Conservation (phyloP, 2,888 invertebrate species). For the Endotricha flammealis region DNA sequence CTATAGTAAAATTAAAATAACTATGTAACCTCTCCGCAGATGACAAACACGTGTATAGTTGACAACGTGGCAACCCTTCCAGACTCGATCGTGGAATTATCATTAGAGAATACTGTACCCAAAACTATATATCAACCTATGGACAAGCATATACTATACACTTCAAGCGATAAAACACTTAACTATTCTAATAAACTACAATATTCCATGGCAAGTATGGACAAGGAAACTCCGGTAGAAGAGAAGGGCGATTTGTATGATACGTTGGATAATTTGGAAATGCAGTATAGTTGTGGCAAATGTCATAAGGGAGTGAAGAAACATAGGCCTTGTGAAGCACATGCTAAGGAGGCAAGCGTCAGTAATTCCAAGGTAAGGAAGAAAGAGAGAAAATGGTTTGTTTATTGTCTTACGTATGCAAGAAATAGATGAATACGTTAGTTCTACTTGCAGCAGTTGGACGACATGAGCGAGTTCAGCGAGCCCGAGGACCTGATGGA, state of each 20-base stretch:
- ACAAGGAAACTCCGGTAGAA: constrained; percentile 41
- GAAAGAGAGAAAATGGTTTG: too few species aligned
- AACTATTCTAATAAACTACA: constrained; percentile 53
- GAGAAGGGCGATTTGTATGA: constrained; percentile 56
- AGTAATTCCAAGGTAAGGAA: constrained; percentile 42
- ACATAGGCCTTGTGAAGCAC: constrained; percentile 80
- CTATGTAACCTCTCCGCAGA: constrained; percentile 45
- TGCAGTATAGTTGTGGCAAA: constrained; percentile 52
- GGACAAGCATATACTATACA: constrained; percentile 62
- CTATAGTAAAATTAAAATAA: neutral
- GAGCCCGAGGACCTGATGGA: constrained; percentile 93
- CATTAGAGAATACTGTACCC: constrained; percentile 61
- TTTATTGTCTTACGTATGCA: too few species aligned
- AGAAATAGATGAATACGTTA: too few species aligned
- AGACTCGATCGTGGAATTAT: constrained; percentile 68
- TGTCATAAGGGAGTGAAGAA: constrained; percentile 79
- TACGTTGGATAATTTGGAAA: constrained; percentile 48
- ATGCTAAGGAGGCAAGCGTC: constrained; percentile 77
- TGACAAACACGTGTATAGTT: constrained; percentile 66
- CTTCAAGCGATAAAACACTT: constrained; percentile 53
- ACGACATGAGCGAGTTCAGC: constrained; percentile 86
- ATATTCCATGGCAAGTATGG: constrained; percentile 58
- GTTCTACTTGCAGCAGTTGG: constrained; percentile 38
- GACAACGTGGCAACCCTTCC: constrained; percentile 63
- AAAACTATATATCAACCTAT: constrained; percentile 66